Evolutionary conservation across 2,113 vertebrate species (phyloP), one percentile per base, ranked within the genome.

Genomic region (Amblyornis subalaris): DNA sequence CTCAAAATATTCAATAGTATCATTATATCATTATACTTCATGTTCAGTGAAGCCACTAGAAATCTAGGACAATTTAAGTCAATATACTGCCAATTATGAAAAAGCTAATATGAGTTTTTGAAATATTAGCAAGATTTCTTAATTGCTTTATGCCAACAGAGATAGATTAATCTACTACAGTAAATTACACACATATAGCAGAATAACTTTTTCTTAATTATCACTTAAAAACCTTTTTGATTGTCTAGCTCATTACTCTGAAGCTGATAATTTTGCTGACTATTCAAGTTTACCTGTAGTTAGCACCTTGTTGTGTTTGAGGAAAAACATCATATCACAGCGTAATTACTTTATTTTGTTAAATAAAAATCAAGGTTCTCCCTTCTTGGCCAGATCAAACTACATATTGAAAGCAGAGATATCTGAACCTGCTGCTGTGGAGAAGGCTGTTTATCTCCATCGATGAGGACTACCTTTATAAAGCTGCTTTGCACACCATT

Each of bases 201-300:
- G 88, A 90, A 76, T 88, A 75, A 55, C n/a, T 85, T 73, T 94
- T 95, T 69, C 71, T 75, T 89, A 95, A 81, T 82, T 67, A 85
- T 71, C 50, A 70, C 33, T 90, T 88, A 83, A 93, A 91, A 75
- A 84, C 84, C 55, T 82, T 87, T 70, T 61, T 81, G 38, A 72
- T 91, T 92, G n/a, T 93, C 61, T 91, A 90, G 26, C 65, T 96
- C 86, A 88, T 95, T 93, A 96, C 35, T 76, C 61, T 71, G 47
- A 95, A 84, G 31, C 26, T 95, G 62, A 19, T 48, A 75, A 50
- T 96, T 89, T 36, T 74, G 91, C 83, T 94, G 70, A 90, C 89
- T 94, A 13, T 22, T 18, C 73, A 69, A 70, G 42, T 94, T 94
- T 84, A 94, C 69, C 50, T 82, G 53, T 28, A 93, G 70, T 87